A percentile compares a stretch with the other conserved stretches of the same genome.
Evolutionary conservation across 2,888 invertebrate species (phyloP).

Genomic region (Pristionchus fissidentatus): DNA sequence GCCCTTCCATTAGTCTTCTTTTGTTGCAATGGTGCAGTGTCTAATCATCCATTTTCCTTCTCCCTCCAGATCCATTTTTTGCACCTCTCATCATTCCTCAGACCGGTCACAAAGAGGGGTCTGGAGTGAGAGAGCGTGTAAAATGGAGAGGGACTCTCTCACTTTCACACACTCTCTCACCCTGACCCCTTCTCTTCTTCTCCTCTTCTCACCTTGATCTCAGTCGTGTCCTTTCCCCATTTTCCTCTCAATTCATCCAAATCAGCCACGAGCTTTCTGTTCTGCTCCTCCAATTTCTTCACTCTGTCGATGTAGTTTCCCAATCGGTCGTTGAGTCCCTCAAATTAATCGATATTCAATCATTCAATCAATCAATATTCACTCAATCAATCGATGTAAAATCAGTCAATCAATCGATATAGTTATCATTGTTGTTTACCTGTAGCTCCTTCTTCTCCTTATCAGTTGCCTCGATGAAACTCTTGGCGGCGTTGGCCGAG

Average conservation of each 20-base stretch:
- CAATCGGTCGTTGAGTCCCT: constrained; percentile 78
- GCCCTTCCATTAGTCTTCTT: constrained; percentile 16
- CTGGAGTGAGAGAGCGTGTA: too few species aligned
- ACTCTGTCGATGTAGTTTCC: constrained; percentile 79
- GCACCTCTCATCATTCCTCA: not conserved
- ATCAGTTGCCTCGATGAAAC: constrained; percentile 75
- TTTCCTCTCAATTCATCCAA: constrained; percentile 74
- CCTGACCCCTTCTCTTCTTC: too few species aligned
- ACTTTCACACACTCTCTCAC: too few species aligned
- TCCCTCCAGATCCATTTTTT: not conserved
- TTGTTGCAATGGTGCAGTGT: not conserved
- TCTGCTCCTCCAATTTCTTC: constrained; percentile 75
- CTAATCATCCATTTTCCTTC: not conserved
- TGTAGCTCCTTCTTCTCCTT: constrained; percentile 79
- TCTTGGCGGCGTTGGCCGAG: constrained; percentile 74
- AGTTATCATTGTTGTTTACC: constrained; percentile 61
- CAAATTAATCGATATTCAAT: constrained; percentile 16
- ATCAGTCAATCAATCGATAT: not conserved
- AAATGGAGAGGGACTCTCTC: too few species aligned
- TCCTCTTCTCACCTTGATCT: constrained; percentile 73
- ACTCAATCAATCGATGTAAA: not conserved
- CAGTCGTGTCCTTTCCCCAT: constrained; percentile 75
- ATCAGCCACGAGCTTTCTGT: constrained; percentile 74
- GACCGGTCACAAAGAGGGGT: too few species aligned
- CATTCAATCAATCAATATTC: constrained; percentile 51